Conservation (phyloP, 35 echinoderm and acorn worm genomes). For the Strongylocentrotus purpuratus region DNA sequence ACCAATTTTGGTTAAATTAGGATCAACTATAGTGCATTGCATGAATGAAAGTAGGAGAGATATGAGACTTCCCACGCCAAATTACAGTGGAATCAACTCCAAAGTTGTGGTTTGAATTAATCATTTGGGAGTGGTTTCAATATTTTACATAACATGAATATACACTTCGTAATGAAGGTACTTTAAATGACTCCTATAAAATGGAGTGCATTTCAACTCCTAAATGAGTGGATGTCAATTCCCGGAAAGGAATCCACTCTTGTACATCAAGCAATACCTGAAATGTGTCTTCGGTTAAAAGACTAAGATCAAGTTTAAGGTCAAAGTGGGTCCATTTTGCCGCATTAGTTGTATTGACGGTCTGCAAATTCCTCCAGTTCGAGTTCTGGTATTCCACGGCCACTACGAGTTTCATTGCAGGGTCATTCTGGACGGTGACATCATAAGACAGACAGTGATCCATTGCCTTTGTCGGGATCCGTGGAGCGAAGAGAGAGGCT, state of each 20-base stretch:
- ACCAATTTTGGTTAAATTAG: no score
- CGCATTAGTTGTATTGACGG: neutral
- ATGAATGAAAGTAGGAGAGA: no score
- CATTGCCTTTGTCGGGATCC: neutral
- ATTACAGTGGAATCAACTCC: no score
- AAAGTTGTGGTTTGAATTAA: no score
- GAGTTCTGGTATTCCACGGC: neutral
- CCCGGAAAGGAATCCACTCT: neutral
- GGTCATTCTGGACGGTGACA: slow-evolving; percentile 19
- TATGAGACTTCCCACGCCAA: no score
- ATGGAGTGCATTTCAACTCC: no score
- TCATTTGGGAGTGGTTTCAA: no score
- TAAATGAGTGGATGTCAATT: no score
- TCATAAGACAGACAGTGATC: slow-evolving; percentile 16
- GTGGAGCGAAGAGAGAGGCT: neutral
- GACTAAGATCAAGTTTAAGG: neutral
- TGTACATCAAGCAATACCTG: neutral
- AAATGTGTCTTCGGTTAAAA: neutral
- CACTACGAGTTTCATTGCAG: neutral
- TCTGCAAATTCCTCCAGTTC: neutral
- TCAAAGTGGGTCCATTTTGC: slow-evolving; percentile 26
- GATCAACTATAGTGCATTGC: no score
- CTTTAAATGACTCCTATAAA: no score
- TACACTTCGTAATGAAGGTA: no score
- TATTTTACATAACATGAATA: no score